Evolutionary conservation across 2,888 invertebrate species (phyloP).

Genomic region (Rhamnusium bicolor): DNA sequence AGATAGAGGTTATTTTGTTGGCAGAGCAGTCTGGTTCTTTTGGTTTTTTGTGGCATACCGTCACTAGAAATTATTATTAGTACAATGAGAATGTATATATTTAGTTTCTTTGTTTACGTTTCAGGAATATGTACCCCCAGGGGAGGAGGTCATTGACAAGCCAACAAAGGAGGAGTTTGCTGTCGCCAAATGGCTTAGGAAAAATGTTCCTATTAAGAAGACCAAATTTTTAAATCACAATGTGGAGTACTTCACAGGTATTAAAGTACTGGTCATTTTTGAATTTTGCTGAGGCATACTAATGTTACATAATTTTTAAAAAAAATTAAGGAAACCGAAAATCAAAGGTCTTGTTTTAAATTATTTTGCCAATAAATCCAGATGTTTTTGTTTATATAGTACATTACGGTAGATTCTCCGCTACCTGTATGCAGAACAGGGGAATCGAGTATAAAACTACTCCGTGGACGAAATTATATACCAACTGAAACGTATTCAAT

Average conservation of each 20-base stretch:
- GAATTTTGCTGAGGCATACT: no score
- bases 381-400: no score
- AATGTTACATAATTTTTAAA: no score
- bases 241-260: conserved; percentile 97
- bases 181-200: conserved; percentile 94
- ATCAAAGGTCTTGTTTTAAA: no score
- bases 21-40: neutral
- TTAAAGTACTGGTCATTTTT: no score
- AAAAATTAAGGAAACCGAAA: no score
- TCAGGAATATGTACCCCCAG: conserved; percentile 71
- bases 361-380: no score
- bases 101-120: conserved; percentile 43
- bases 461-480: no score
- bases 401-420: no score
- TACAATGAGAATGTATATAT: conserved; percentile 26
- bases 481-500: no score
- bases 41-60: neutral
- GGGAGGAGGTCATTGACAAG: conserved; percentile 77
- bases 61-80: conserved; percentile 21
- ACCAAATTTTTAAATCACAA: conserved; percentile 97
- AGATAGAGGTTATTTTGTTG: conserved; percentile 22
- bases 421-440: no score
- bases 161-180: conserved; percentile 93
- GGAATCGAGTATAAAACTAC: no score
- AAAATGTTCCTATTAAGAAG: conserved; percentile 94